phyloP scores from a whole-genome alignment of 53 echinoderm and acorn worm genomes.

The Temnopleurus reevesii region DNA sequence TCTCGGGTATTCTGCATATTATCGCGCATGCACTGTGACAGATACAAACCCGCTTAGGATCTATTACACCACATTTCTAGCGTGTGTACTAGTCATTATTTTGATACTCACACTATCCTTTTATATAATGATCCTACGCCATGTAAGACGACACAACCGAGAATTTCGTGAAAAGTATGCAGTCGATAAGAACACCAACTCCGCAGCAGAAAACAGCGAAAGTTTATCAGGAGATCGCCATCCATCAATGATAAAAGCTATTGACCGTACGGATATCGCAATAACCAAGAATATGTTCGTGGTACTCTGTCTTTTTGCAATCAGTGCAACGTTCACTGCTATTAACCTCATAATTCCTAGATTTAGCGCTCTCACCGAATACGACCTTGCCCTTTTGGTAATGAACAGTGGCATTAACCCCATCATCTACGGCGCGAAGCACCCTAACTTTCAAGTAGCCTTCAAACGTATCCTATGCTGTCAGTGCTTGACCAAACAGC shows the following conservation, averaged over 20 bases:
- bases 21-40: not conserved
- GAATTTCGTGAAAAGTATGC: not conserved
- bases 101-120: not conserved
- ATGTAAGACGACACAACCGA: not conserved
- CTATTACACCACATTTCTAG: not conserved
- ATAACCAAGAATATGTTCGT: slow-evolving; percentile 16
- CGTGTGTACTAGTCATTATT: not conserved
- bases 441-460: too few relatives aligned
- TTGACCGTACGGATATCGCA: not conserved
- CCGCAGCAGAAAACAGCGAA: not conserved
- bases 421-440: too few relatives aligned
- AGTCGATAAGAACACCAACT: not conserved
- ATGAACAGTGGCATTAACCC: too few relatives aligned
- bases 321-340: not conserved
- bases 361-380: not conserved
- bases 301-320: not conserved
- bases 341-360: not conserved
- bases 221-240: not conserved
- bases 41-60: not conserved
- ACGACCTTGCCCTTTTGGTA: too few relatives aligned
- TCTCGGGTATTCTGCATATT: not conserved
- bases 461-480: too few relatives aligned
- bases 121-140: not conserved
- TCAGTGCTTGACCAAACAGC: too few relatives aligned
- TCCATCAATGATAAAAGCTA: not conserved